These are phyloP conservation scores for Leptopilina syphax DNA, from an alignment of 2,888 invertebrate genomes.

Conservation along the genomic window DNA sequence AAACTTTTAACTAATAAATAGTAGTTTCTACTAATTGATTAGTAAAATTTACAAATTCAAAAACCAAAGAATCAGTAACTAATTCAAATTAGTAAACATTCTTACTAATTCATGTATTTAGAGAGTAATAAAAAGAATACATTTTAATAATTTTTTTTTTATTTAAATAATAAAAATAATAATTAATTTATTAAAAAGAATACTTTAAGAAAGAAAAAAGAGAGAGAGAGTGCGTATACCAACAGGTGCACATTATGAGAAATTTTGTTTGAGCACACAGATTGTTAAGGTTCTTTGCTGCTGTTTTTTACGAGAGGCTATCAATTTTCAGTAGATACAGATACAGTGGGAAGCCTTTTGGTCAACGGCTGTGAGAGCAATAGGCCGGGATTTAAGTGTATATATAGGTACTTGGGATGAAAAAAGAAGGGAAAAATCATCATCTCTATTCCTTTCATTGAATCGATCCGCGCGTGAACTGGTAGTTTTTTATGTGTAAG, in stretches of 20 bases:
- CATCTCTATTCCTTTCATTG: background rate
- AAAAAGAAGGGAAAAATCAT: background rate
- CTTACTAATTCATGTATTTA: too few relatives aligned
- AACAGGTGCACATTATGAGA: slow-evolving; percentile 19
- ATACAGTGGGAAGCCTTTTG: background rate
- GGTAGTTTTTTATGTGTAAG: background rate
- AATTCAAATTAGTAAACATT: too few relatives aligned
- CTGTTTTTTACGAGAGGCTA: background rate
- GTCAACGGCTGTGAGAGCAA: background rate
- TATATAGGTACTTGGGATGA: background rate
- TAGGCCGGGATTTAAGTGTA: background rate
- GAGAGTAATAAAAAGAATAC: too few relatives aligned
- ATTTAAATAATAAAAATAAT: too few relatives aligned
- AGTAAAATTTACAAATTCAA: too few relatives aligned
- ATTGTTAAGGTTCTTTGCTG: background rate
- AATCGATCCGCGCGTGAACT: background rate
- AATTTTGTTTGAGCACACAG: background rate
- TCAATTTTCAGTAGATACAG: background rate
- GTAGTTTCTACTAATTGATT: too few relatives aligned
- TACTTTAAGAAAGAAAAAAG: too few relatives aligned
- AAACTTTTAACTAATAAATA: too few relatives aligned
- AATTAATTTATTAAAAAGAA: too few relatives aligned
- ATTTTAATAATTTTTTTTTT: too few relatives aligned
- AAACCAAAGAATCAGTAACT: too few relatives aligned
- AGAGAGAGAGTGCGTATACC: background rate